Evolutionary conservation across 1,140 invertebrate genomes (phyloP), one percentile per base, ranked within the genome.

Genomic region (Megathymus violae): DNA sequence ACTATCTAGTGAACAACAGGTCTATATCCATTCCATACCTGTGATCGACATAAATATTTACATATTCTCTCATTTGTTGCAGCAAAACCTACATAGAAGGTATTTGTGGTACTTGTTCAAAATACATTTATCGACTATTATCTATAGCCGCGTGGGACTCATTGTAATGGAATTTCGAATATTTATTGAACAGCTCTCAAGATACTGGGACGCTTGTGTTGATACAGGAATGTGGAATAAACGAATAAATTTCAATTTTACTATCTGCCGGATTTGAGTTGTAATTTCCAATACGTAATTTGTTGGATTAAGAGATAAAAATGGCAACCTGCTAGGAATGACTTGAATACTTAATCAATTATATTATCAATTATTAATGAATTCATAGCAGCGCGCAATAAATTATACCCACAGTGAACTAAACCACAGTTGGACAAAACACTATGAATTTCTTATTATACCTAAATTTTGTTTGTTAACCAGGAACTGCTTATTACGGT

Each of bases 91-190:
- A 11, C 34, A 36, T 36, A 36, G 34, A 36, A 19, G 16, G n/a
- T n/a, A 44, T 44, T 44, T 44, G 41, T 44, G 6, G 17, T 47
- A 22, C 5, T n/a, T 22, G 43, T 25, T 46, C 25, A 46, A 46
- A 25, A 46, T 46, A 13, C 13, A 46, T 46, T 46, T 46, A 25
- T 46, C 43, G 19, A 5, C 43, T 11, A 22, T 13, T 22, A 46
- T 46, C 43, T 5, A 43, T n/a, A 14, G 19, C 5, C 11, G 44
- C 44, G 44, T 47, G 44, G 44, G 44, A 47, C 19, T 47, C 44
- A 47, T 1, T 2, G n/a, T 47, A 47, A 47, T 47, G 44, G 44
- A 47, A 47, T 47, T 25, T 22, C 44, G n/a, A 25, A 25, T 47
- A 47, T 47, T 47, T 22, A 47, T 47, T 46, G 19, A 22, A 46